Evolutionary conservation across 2,113 vertebrate genomes (phyloP).

Genomic region (Saccopteryx bilineata): DNA sequence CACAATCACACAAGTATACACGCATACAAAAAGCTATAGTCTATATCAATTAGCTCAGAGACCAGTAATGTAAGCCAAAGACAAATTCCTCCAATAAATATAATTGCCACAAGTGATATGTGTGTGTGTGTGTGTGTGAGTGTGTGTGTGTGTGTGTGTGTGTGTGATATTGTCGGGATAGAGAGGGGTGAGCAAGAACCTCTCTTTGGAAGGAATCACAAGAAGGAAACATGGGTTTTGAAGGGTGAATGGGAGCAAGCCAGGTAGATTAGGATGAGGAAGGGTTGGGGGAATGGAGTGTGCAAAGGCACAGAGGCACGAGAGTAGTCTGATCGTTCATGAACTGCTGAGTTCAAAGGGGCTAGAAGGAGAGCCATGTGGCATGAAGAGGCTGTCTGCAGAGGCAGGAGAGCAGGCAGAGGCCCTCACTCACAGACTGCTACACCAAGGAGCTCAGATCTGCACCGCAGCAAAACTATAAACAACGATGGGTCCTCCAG

Average conservation of each 20-base stretch:
- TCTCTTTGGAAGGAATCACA: background rate
- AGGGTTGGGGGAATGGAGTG: background rate
- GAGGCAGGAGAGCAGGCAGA: background rate
- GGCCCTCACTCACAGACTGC: background rate
- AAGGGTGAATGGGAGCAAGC: background rate
- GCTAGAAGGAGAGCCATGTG: background rate
- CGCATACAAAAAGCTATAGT: background rate
- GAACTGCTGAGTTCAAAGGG: background rate
- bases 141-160: background rate
- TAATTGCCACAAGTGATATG: background rate
- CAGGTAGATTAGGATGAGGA: background rate
- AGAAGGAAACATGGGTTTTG: constrained; percentile 1
- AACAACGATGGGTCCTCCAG: background rate
- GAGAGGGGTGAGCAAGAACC: background rate
- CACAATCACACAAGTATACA: background rate
- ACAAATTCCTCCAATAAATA: background rate
- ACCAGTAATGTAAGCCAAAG: background rate
- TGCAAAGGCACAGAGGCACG: background rate
- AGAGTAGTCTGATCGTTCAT: background rate
- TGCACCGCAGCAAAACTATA: background rate
- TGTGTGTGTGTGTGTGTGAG: background rate
- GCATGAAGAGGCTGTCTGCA: background rate
- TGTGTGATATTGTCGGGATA: background rate
- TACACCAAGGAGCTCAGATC: background rate
- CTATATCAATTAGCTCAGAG: background rate